These are phyloP conservation scores for Mercenaria mercenaria DNA, from an alignment of 1,140 invertebrate genomes.

Conservation along the genomic window DNA sequence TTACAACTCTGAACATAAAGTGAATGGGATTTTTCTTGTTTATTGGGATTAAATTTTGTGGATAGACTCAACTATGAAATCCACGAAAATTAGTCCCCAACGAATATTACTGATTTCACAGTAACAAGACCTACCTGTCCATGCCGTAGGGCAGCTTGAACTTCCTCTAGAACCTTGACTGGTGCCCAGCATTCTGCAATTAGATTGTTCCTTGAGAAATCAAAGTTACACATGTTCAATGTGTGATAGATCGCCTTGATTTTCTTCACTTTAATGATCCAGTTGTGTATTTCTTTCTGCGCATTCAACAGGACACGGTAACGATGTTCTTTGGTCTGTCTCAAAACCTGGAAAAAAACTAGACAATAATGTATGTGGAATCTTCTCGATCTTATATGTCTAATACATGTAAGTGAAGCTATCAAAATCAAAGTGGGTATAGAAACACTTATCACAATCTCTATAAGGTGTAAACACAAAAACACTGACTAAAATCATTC, in stretches of 20 bases:
- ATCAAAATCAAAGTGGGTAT: too few species aligned
- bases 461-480: too few species aligned
- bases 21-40: too few species aligned
- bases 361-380: neutral
- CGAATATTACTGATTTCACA: too few species aligned
- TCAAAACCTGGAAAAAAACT: slow-evolving; percentile 88
- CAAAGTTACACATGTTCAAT: slow-evolving; percentile 91
- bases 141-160: slow-evolving; percentile 91
- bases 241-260: slow-evolving; percentile 92
- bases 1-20: too few species aligned
- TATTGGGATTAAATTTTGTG: too few species aligned
- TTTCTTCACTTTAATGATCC: slow-evolving; percentile 89
- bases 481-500: too few species aligned
- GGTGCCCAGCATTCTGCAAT: slow-evolving; percentile 99
- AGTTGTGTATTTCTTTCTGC: slow-evolving; percentile 92
- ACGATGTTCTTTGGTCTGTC: slow-evolving; percentile 98
- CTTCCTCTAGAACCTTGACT: slow-evolving; percentile 93
- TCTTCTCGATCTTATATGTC: neutral
- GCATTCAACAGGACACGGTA: slow-evolving; percentile 96
- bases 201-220: slow-evolving; percentile 93
- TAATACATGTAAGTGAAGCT: too few species aligned
- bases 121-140: slow-evolving; percentile 77
- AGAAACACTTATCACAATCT: too few species aligned
- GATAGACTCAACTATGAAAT: too few species aligned
- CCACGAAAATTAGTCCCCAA: too few species aligned